These are phyloP conservation scores for Himalopsyche kuldschensis DNA, from an alignment of 2,888 invertebrate genomes.

Conservation along the genomic window DNA sequence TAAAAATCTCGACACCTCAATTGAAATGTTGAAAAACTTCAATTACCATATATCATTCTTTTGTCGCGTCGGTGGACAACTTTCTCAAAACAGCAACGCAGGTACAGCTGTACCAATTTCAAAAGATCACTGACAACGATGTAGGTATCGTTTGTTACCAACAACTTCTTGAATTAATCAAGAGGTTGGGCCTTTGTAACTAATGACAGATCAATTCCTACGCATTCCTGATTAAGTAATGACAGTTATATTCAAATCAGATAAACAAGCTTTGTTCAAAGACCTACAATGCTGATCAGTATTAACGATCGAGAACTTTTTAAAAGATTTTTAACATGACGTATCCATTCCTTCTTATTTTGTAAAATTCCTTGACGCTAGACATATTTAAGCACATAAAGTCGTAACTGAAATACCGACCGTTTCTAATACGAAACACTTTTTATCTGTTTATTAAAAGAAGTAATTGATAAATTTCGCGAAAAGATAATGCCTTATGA, in stretches of 20 bases:
- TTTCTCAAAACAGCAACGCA: not conserved
- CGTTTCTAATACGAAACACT: too few relatives aligned
- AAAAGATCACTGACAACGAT: not conserved
- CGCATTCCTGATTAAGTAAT: not conserved
- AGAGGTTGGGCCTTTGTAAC: not conserved
- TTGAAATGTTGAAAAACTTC: not conserved
- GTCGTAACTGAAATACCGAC: too few relatives aligned
- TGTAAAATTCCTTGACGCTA: too few relatives aligned
- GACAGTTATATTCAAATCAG: not conserved
- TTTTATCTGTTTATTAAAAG: too few relatives aligned
- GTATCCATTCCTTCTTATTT: too few relatives aligned
- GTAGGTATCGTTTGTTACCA: not conserved
- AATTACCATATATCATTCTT: not conserved
- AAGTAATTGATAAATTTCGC: too few relatives aligned
- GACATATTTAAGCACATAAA: too few relatives aligned
- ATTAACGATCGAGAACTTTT: too few relatives aligned
- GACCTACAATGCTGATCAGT: too few relatives aligned
- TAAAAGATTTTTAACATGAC: too few relatives aligned
- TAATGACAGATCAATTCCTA: not conserved
- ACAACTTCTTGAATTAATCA: not conserved
- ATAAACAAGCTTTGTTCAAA: not conserved
- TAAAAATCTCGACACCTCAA: not conserved
- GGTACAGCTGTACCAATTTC: not conserved
- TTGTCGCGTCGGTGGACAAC: not conserved
- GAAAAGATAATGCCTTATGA: too few relatives aligned